Conservation (phyloP, 1,140 invertebrate species). For the Bradysia coprophila region DNA sequence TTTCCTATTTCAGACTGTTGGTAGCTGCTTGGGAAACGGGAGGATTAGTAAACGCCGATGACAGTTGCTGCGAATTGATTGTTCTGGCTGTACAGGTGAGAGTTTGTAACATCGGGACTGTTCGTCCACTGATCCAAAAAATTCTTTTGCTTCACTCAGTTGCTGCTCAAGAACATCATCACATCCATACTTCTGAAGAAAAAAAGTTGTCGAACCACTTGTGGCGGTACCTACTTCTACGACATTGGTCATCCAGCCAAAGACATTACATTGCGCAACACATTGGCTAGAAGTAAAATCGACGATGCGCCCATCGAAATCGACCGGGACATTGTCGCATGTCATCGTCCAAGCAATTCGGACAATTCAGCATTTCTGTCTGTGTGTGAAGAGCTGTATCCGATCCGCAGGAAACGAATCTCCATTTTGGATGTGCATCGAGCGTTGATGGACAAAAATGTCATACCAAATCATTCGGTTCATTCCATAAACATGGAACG, state of each 20-base stretch:
- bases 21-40: constrained; percentile 68
- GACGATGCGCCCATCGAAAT: constrained; percentile 27
- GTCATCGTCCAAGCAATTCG: constrained; percentile 22
- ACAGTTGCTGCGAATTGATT: constrained; percentile 52
- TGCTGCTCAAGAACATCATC: constrained; percentile 60
- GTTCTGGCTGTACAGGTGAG: constrained; percentile 47
- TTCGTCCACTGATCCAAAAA: neutral
- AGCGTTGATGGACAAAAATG: constrained; percentile 30
- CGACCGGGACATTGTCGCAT: constrained; percentile 28
- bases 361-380: constrained; percentile 17
- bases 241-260: constrained; percentile 38
- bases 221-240: constrained; percentile 47
- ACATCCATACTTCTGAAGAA: constrained; percentile 45
- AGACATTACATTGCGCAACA: constrained; percentile 18
- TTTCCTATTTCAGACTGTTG: too few species aligned
- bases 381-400: constrained; percentile 21
- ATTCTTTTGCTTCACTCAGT: constrained; percentile 12
- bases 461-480: constrained; percentile 34
- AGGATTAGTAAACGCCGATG: constrained; percentile 58
- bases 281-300: constrained; percentile 19
- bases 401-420: constrained; percentile 23
- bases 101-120: too few species aligned
- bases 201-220: constrained; percentile 45
- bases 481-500: constrained; percentile 38
- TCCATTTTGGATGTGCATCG: constrained; percentile 33